Evolutionary conservation across 2,113 vertebrate species (phyloP), one percentile per base, ranked within the genome.

Genomic region (Fulmarus glacialis): DNA sequence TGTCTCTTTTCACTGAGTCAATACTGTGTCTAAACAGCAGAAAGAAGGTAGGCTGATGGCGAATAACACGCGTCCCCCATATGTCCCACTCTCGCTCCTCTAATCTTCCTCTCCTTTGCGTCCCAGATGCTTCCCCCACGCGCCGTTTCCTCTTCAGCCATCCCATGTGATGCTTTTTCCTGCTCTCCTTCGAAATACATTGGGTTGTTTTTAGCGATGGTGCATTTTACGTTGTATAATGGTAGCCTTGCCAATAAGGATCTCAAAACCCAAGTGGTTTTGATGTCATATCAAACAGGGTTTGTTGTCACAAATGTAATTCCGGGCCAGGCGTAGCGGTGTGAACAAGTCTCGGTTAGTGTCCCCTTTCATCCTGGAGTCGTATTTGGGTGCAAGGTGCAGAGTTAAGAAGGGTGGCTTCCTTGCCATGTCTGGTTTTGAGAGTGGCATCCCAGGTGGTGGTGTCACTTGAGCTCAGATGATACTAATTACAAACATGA

Each of bases 31-130:
- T 91, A 38, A 68, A 16, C 10, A 26, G 73, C 32, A 53, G 58
- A n/a, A 59, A 36, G 43, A 55, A 85, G 13, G 29, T 27, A 29
- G 62, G 14, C 38, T 50, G 42, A 19, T 30, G 71, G 62, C 14
- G 4, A 47, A 21, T 40, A 71, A 42, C 7, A 36, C 1, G 0
- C 1, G 1, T n/a, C 45, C 40, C 23, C 24, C 6, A 0, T 47
- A 8, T 32, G 14, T 68, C 71, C 59, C 23, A 4, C 50, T 38
- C 83, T 45, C 19, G 15, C 13, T 36, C 18, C 48, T 66, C 86
- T 74, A 4, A 45, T 70, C 36, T 50, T 70, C 36, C 7, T 58
- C 15, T 59, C 50, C 36, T 67, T 43, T 56, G 36, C 4, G 43
- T 64, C 17, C 27, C 71, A 38, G 15, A 26, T 50, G 36, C 47